Evolutionary conservation across 2,113 vertebrate species (phyloP), one percentile per base, ranked within the genome.

Genomic region (Nematolebias whitei): DNA sequence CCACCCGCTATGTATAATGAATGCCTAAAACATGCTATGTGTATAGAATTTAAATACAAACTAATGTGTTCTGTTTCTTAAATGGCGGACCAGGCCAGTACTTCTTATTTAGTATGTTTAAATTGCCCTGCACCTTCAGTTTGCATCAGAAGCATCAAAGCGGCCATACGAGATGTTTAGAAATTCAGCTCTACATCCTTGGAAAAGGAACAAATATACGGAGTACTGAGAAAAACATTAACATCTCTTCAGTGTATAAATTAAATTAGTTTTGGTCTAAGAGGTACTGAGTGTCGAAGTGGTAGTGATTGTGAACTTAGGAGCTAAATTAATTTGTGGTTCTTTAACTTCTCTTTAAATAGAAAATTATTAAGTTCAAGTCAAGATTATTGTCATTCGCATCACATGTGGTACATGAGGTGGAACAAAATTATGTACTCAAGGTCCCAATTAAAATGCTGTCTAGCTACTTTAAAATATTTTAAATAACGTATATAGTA

Each of bases 1-100:
- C 78, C 82, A 88, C 79, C 76, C 67, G 70, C 72, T 62, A 66
- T 88, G 89, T 88, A 90, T 91, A 90, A 90, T 92, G 84, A 90
- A 88, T 86, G 82, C 69, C 63, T 67, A 80, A 87, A 85, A 90
- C 88, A 79, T 73, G 75, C 87, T 79, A 80, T 88, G 86, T 87
- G 77, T 68, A 49, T 87, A 76, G 68, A 85, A 85, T 89, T 78
- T 74, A 78, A 85, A 90, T 85, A 85, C 83, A 85, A 87, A 83
- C 76, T 84, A 89, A 79, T 67, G 40, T 75, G 69, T 77, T 87
- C 82, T 35, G 5, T 35, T 35, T 35, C 70, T 90, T 86, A 85
- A 83, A 85, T 66, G 58, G 64, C 68, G 49, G 41, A 69, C 65
- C 62, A 65, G 65, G 55, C 69, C 52, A 66, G 73, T 78, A n/a